These are phyloP conservation scores for Lonchura striata DNA, from an alignment of 2,113 vertebrate species.

Conservation along the genomic window DNA sequence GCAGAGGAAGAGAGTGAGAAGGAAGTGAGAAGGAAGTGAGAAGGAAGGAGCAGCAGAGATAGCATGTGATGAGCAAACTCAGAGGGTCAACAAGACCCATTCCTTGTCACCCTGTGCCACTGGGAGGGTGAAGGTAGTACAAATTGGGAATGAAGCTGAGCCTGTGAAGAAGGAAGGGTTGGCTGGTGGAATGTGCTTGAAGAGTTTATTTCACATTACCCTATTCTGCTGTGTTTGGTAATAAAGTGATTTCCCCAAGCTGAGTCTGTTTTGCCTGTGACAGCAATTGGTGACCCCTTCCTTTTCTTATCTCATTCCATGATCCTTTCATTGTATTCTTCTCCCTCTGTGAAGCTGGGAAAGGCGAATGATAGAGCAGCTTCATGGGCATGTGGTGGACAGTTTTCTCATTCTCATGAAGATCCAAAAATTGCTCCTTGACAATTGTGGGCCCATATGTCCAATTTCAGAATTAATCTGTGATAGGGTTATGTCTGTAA, in stretches of 20 bases:
- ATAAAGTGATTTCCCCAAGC: not conserved
- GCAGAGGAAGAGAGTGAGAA: not conserved
- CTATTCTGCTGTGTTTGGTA: not conserved
- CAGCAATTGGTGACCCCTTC: not conserved
- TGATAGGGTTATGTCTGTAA: not conserved
- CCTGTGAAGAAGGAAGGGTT: not conserved
- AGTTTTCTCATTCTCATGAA: not conserved
- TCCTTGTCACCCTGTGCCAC: fast-evolving
- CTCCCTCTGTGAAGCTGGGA: not conserved
- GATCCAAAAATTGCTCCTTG: not conserved
- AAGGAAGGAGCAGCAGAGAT: not conserved
- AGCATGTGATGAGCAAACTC: fast-evolving
- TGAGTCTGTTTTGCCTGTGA: not conserved
- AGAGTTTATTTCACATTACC: not conserved
- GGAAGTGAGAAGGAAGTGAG: not conserved
- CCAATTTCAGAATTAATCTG: not conserved
- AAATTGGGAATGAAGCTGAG: not conserved
- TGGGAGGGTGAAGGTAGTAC: fast-evolving
- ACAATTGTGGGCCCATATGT: not conserved
- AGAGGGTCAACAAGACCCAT: fast-evolving
- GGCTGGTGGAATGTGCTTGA: not conserved
- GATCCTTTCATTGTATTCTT: not conserved
- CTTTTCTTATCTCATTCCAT: not conserved
- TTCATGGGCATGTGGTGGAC: not conserved
- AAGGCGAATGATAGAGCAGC: fast-evolving